Evolutionary conservation across 2,113 vertebrate genomes (phyloP), one percentile per base, ranked within the genome.

Genomic region (Lepus timidus): DNA sequence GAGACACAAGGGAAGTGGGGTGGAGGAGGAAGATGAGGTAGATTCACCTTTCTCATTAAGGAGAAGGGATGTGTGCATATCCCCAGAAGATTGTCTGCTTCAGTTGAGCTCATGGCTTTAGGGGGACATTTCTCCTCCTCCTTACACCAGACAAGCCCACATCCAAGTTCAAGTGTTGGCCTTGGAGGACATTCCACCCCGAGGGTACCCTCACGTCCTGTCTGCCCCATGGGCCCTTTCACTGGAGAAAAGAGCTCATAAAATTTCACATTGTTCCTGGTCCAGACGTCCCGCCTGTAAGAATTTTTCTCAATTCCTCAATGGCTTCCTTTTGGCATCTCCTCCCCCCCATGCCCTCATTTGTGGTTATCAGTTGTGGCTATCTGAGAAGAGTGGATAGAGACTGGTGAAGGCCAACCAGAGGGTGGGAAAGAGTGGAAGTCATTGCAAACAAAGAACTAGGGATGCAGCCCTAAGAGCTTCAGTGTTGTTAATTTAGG

Each of bases 401-500:
- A 95, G 88, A 92, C 76, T 70, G 65, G 83, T 84, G 85, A 92
- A 67, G 25, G 16, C 8, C 87, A 70, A 82, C 36, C 9, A 10
- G 39, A 80, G 73, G 61, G 68, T 79, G 65, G 78, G 58, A 91
- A 58, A 58, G 95, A 90, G 95, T 5, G 0, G 14, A 97, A 96
- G 97, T 82, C 82, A 1, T 25, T 76, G 95, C 95, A 98, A 98
- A 95, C 90, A 96, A 97, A 96, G 96, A 76, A 14, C 9, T 94
- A 79, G 64, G 93, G 67, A 95, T 95, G 75, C 64, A 68, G 82
- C 87, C 97, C 94, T 93, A 96, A 98, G 95, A 95, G 95, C 91
- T 96, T 97, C 84, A 95, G 97, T 96, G 86, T 98, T 97, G 96
- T 95, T 97, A 96, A 97, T 98, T 98, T 97, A 96, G 93, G 96